These are phyloP conservation scores for Diplogasteroides magnus DNA, from an alignment of 1,140 invertebrate species.

Conservation along the genomic window DNA sequence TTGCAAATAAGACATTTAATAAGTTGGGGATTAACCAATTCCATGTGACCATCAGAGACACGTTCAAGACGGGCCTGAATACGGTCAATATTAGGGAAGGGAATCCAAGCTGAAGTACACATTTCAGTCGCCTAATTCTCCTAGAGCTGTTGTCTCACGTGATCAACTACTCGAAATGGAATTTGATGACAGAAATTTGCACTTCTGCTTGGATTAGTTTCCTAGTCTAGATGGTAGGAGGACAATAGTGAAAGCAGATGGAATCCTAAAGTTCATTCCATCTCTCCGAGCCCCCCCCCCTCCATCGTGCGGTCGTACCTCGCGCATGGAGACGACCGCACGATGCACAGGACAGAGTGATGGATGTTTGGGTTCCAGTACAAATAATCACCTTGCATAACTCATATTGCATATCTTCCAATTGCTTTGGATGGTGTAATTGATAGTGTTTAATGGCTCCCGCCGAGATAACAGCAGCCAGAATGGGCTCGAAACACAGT, in stretches of 20 bases:
- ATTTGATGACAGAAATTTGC: too few relatives aligned
- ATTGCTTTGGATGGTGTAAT: neutral
- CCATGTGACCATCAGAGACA: conserved; percentile 43
- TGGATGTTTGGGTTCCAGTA: too few relatives aligned
- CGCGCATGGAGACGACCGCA: too few relatives aligned
- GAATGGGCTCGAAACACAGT: neutral
- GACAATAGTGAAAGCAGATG: too few relatives aligned
- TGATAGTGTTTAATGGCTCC: neutral
- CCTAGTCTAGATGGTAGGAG: neutral
- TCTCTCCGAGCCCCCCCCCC: too few relatives aligned
- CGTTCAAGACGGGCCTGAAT: conserved; percentile 35
- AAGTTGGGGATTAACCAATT: conserved; percentile 30
- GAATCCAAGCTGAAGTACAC: too few relatives aligned
- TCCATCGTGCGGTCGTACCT: too few relatives aligned
- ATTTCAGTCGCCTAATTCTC: too few relatives aligned
- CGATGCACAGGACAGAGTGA: too few relatives aligned
- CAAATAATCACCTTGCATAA: neutral
- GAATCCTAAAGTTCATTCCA: too few relatives aligned
- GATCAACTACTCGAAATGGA: conserved; percentile 2
- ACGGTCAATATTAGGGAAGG: neutral
- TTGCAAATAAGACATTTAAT: conserved; percentile 46
- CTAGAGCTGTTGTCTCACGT: neutral
- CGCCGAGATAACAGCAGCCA: neutral
- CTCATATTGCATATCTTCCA: neutral
- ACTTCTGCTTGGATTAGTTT: too few relatives aligned